A percentile compares a stretch with the other conserved stretches of the same genome.
phyloP scores from a whole-genome alignment of 2,888 invertebrate species.

The Lingula anatina region DNA sequence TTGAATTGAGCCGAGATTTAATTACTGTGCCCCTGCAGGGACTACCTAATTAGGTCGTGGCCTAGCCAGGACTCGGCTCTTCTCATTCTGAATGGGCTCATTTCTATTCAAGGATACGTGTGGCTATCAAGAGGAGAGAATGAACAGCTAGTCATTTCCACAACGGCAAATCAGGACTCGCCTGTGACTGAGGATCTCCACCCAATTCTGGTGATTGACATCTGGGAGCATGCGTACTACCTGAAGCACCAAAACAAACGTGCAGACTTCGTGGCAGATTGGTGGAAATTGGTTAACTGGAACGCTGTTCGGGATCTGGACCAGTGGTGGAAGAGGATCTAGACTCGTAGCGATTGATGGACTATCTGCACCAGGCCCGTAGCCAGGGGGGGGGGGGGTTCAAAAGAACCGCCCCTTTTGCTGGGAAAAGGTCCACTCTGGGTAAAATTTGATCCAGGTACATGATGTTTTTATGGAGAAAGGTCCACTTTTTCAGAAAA shows the following conservation, averaged over 20 bases:
- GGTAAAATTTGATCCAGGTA: too few relatives aligned
- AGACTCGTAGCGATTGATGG: too few relatives aligned
- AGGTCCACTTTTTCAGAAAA: too few relatives aligned
- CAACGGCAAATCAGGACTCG: slow-evolving; percentile 37
- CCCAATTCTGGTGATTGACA: slow-evolving; percentile 36
- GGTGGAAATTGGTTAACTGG: slow-evolving; percentile 45
- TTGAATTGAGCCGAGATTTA: too few relatives aligned
- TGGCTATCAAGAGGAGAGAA: slow-evolving; percentile 31
- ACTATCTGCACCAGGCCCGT: too few relatives aligned
- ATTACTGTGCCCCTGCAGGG: too few relatives aligned
- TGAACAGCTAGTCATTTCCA: slow-evolving; percentile 19
- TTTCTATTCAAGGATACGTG: slow-evolving; percentile 29
- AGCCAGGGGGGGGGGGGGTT: too few relatives aligned
- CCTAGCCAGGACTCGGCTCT: background rate
- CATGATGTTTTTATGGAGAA: too few relatives aligned
- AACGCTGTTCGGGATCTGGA: slow-evolving; percentile 23
- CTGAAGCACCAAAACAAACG: slow-evolving; percentile 29
- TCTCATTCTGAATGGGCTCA: too few relatives aligned
- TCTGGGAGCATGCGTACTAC: slow-evolving; percentile 47
- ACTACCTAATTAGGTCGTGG: background rate
- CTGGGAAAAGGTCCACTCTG: too few relatives aligned
- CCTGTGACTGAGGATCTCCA: slow-evolving; percentile 24
- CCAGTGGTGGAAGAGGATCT: slow-evolving; percentile 36
- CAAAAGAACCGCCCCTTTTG: too few relatives aligned
- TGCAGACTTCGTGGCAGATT: slow-evolving; percentile 25